Percentiles rank a stretch among this genome's conserved stretches.
These are phyloP conservation scores for Cataglyphis livida DNA, from an alignment of 2,888 invertebrate genomes.

Conservation along the genomic window DNA sequence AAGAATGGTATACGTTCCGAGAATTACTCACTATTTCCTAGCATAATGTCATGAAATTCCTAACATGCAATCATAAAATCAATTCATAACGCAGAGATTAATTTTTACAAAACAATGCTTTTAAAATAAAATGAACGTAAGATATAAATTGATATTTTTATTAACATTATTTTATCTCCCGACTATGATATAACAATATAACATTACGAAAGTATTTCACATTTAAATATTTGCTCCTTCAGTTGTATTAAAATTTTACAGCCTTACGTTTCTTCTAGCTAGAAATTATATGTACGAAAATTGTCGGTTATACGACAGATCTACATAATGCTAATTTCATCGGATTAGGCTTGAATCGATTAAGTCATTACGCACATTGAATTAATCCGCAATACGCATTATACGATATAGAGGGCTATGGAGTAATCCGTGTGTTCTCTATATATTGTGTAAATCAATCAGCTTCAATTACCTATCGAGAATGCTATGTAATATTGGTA, in stretches of 20 bases:
- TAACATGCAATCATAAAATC: background rate
- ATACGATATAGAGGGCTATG: slow-evolving; percentile 28
- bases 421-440: slow-evolving; percentile 45
- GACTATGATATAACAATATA: background rate
- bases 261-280: background rate
- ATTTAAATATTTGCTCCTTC: background rate
- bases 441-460: slow-evolving; percentile 49
- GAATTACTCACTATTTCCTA: background rate
- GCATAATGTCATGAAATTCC: background rate
- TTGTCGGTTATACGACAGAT: slow-evolving; percentile 6
- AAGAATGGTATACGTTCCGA: background rate
- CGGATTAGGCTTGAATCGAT: slow-evolving; percentile 37
- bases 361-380: slow-evolving; percentile 39
- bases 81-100: background rate
- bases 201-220: background rate
- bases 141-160: background rate
- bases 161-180: background rate
- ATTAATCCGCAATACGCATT: slow-evolving; percentile 48
- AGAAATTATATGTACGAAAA: background rate
- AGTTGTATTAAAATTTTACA: background rate
- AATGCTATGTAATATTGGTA: slow-evolving; percentile 11
- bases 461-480: slow-evolving; percentile 37
- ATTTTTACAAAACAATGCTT: background rate
- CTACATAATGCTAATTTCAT: slow-evolving; percentile 22
- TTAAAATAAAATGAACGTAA: background rate